These are phyloP conservation scores for Drosophila nasuta DNA, from an alignment of 1,140 invertebrate genomes.

Conservation along the genomic window DNA sequence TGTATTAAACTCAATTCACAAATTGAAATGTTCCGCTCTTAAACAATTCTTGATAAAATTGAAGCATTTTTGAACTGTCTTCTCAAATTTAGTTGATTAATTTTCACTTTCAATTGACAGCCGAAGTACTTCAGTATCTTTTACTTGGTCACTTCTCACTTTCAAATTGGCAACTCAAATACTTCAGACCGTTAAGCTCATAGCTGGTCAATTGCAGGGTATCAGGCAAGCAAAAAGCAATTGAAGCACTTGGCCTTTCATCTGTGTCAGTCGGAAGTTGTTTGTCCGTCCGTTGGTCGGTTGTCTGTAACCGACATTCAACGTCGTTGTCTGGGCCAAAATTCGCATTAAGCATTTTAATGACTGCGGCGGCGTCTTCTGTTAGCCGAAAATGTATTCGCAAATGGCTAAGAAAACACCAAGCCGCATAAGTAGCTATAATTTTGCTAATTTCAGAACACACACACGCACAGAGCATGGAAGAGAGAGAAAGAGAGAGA, in stretches of 20 bases:
- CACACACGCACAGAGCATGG: neutral
- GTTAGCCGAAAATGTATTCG: constrained; percentile 40
- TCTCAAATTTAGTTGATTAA: too few relatives aligned
- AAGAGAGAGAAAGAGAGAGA: too few relatives aligned
- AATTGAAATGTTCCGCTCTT: too few relatives aligned
- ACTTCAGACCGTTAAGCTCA: too few relatives aligned
- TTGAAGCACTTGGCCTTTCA: constrained; percentile 21
- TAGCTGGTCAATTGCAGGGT: constrained; percentile 4
- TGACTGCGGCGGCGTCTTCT: constrained; percentile 50
- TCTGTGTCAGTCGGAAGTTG: constrained; percentile 1
- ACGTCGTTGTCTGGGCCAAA: constrained; percentile 24
- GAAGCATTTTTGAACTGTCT: too few relatives aligned
- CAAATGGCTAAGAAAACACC: constrained; percentile 53
- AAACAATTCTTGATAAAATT: too few relatives aligned
- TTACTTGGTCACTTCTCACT: too few relatives aligned
- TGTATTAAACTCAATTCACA: too few relatives aligned
- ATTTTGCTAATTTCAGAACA: constrained; percentile 61
- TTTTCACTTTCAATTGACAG: too few relatives aligned
- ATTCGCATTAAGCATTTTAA: constrained; percentile 62
- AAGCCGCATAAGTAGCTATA: constrained; percentile 67
- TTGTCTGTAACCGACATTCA: neutral
- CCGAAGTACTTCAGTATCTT: too few relatives aligned
- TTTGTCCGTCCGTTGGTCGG: neutral
- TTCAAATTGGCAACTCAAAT: too few relatives aligned
- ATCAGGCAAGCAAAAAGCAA: constrained; percentile 2